Conservation (phyloP, 1,140 invertebrate genomes). For the Vanessa tameamea region DNA sequence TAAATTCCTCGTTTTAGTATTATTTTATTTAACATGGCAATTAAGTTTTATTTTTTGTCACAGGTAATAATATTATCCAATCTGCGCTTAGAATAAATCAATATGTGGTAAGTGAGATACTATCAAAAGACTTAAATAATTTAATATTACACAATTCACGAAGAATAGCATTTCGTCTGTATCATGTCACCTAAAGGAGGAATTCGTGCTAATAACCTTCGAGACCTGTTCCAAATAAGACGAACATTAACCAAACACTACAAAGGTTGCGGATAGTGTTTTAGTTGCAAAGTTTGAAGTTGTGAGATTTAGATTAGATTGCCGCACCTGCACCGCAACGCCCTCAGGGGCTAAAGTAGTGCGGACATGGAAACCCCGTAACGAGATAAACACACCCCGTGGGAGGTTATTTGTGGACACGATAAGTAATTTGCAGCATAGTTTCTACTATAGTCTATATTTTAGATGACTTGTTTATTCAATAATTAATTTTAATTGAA, state of each 20-base stretch:
- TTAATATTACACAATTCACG: not conserved
- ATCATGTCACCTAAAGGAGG: not conserved
- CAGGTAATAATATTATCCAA: no score
- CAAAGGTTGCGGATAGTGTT: slow-evolving; percentile 2
- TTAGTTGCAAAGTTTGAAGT: slow-evolving; percentile 8
- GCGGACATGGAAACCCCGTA: slow-evolving; percentile 10
- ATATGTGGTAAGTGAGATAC: no score
- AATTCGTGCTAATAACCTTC: not conserved
- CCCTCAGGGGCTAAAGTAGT: slow-evolving; percentile 7
- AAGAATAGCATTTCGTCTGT: not conserved
- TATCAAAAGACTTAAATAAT: no score
- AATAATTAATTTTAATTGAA: not conserved
- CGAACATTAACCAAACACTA: slow-evolving; percentile 2
- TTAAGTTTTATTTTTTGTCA: no score
- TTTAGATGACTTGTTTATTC: not conserved
- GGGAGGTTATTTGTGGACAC: slow-evolving; percentile 11
- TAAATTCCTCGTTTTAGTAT: no score
- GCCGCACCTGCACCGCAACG: slow-evolving; percentile 14
- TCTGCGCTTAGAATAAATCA: no score
- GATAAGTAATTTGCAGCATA: slow-evolving; percentile 27
- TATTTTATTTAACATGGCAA: no score
- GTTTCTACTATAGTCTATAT: slow-evolving; percentile 1
- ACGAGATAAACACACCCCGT: slow-evolving; percentile 29
- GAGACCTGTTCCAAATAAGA: not conserved
- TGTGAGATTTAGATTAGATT: slow-evolving; percentile 8